Percentiles rank a stretch among this genome's conserved stretches.
phyloP scores from a whole-genome alignment of 2,113 vertebrate species.

The Sorex araneus region DNA sequence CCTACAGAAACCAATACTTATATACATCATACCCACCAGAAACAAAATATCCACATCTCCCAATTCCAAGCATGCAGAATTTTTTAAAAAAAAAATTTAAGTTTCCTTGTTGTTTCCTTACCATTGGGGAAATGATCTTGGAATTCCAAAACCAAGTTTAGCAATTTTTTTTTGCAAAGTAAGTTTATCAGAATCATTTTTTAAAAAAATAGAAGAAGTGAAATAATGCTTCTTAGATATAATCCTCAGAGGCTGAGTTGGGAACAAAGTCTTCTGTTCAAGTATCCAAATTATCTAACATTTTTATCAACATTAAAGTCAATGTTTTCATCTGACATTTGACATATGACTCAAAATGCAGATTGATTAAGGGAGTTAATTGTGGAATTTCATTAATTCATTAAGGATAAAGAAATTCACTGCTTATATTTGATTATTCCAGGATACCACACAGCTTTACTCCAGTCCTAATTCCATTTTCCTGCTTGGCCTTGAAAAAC shows the following conservation, averaged over 20 bases:
- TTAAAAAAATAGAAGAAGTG: not conserved
- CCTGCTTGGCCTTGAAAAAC: slow-evolving; percentile 23
- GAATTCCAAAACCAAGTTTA: not conserved
- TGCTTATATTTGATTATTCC: not conserved
- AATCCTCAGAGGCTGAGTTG: not conserved
- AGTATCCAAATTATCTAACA: not conserved
- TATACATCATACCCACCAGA: not conserved
- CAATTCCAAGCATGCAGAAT: not conserved
- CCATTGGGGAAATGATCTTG: not conserved
- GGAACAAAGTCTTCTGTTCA: not conserved
- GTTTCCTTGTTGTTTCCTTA: slow-evolving; percentile 21
- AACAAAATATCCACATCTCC: not conserved
- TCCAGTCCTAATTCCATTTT: not conserved
- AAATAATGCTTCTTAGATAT: not conserved
- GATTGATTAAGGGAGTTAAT: not conserved
- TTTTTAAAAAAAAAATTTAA: no score
- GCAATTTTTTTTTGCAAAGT: not conserved
- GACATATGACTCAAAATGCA: not conserved
- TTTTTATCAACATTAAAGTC: no score
- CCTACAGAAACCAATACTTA: not conserved
- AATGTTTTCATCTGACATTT: not conserved
- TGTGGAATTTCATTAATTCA: not conserved
- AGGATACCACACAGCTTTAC: not conserved
- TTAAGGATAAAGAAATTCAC: not conserved
- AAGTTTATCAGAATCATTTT: not conserved